A percentile compares a stretch with the other conserved stretches of the same genome.
Evolutionary conservation across 2,797 vertebrate species (phyloP).

Genomic region (Threskiornis aethiopicus): DNA sequence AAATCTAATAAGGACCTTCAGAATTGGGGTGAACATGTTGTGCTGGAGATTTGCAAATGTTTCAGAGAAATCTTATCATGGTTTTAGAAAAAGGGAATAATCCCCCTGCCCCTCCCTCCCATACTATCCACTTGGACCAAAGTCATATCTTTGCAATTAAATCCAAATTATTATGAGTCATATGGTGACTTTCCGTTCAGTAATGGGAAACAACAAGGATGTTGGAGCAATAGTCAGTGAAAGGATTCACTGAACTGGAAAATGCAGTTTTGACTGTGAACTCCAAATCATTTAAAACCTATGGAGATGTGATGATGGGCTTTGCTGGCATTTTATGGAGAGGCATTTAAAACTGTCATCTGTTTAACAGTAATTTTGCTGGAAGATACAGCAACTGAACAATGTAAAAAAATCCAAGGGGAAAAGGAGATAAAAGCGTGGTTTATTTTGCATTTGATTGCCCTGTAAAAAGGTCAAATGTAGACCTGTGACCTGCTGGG

Average conservation of each 20-base stretch:
- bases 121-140: constrained; percentile 3
- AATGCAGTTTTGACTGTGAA: constrained; percentile 61
- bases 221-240: constrained; percentile 42
- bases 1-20: constrained; percentile 34
- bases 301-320: constrained; percentile 51
- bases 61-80: neutral
- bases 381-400: constrained; percentile 20
- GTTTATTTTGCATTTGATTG: neutral
- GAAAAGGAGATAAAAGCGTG: neutral
- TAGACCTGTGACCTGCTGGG: neutral
- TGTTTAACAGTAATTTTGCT: constrained; percentile 62
- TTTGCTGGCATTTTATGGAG: constrained; percentile 13
- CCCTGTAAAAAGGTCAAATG: neutral
- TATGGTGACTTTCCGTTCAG: constrained; percentile 32
- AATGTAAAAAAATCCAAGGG: neutral
- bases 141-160: constrained; percentile 43
- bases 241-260: constrained; percentile 68
- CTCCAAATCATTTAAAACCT: constrained; percentile 57
- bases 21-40: neutral
- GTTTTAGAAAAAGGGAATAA: neutral
- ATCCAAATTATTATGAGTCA: constrained; percentile 21
- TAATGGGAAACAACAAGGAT: constrained; percentile 59
- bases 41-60: neutral
- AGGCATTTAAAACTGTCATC: constrained; percentile 24
- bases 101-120: neutral